A percentile compares a stretch with the other conserved stretches of the same genome.
Evolutionary conservation across 2,888 invertebrate species (phyloP).

Genomic region (Caenorhabditis uteleia): DNA sequence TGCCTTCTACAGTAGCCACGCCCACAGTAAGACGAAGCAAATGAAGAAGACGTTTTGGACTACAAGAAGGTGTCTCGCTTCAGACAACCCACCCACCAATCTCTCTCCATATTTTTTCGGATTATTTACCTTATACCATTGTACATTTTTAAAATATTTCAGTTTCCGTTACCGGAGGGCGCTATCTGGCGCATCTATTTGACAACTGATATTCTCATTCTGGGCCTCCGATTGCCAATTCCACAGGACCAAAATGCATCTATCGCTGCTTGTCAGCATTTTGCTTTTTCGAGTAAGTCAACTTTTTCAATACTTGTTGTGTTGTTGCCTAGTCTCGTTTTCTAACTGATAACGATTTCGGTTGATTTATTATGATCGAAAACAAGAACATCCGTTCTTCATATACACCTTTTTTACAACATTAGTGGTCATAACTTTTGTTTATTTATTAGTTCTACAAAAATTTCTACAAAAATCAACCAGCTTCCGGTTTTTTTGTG

Average conservation of each 20-base stretch:
- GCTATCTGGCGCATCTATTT: no score
- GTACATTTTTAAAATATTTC: no score
- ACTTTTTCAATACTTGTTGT: constrained; percentile 11
- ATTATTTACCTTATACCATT: constrained; percentile 31
- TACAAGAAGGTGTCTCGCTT: constrained; percentile 39
- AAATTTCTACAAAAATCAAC: no score
- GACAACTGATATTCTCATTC: constrained; percentile 23
- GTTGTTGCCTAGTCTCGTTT: constrained; percentile 25
- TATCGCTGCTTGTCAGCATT: constrained; percentile 38
- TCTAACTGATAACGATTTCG: constrained; percentile 25
- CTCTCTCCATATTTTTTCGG: constrained; percentile 10
- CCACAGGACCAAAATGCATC: constrained; percentile 31
- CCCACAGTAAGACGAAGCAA: constrained; percentile 42
- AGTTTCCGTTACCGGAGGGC: no score
- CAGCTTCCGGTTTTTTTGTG: no score
- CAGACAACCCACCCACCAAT: constrained; percentile 9
- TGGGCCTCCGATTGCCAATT: constrained; percentile 30
- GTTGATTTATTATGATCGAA: no score
- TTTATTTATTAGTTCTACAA: no score
- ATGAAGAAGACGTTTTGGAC: constrained; percentile 43
- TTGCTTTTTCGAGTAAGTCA: constrained; percentile 34
- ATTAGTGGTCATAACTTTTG: no score
- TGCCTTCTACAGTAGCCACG: constrained; percentile 39
- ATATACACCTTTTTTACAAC: no score
- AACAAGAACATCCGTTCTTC: no score